Evolutionary conservation across 2,888 invertebrate species (phyloP), one percentile per base, ranked within the genome.

Genomic region (Amphipoea lucens): DNA sequence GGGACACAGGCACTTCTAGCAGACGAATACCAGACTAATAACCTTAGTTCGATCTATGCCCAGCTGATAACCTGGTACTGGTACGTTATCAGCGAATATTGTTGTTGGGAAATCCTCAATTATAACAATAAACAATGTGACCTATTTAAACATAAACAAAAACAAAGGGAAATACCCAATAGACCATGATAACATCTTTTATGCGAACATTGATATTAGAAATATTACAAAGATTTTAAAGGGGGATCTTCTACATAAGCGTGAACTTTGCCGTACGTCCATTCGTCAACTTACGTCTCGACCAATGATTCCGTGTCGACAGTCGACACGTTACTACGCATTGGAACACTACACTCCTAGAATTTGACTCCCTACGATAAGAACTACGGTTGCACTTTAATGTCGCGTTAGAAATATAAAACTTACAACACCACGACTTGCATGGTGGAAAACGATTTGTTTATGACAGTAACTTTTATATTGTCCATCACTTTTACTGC

Each of bases 291-390:
- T 54, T 36, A n/a, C 12, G 4, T 60, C 12, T 23, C 23, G 14
- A 45, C 14, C n/a, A 54, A 80, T 62, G 4, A 63, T 0, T 20
- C 7, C 2, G 63, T 75, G 83, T 88, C 88, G 81, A 81, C 68
- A 68, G 51, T 82, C 82, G 84, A 84, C 79, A 74, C 71, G 63
- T 4, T 5, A 4, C 2, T 2, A 45, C 17, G 7, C 70, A 87
- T 36, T 90, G 88, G 90, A 81, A 76, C 66, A 77, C 66, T 1
- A 29, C 90, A 40, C 65, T n/a, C 66, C 23, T 81, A 78, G 78
- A 84, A 84, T 88, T 67, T 65, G 84, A 81, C 74, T 78, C 76
- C 76, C 5, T 12, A 11, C 54, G 87, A 86, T 88, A 83, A 83
- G 60, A 36, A 65, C 54, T 65, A 68, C n/a, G 20, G 20, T 66